A percentile compares a stretch with the other conserved stretches of the same genome.
Conservation (phyloP, 2,113 vertebrate genomes). For the Romanogobio albipinnatus region DNA sequence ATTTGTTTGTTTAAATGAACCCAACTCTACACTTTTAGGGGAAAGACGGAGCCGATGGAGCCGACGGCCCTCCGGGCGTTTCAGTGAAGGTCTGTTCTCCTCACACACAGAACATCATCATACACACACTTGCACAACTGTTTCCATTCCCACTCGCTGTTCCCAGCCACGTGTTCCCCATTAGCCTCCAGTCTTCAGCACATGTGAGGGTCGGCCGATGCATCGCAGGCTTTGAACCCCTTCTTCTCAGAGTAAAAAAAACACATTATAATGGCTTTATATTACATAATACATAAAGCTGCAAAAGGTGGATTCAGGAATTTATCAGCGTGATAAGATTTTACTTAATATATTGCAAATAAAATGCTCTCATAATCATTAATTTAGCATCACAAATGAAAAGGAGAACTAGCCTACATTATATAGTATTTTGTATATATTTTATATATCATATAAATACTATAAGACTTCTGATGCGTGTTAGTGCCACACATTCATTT, state of each 20-base stretch:
- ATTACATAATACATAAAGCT: not conserved
- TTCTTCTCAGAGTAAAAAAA: not conserved
- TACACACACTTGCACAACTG: slow-evolving; percentile 15
- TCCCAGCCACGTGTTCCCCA: slow-evolving; percentile 48
- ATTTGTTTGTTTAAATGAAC: not conserved
- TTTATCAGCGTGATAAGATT: not conserved
- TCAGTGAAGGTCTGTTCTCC: slow-evolving; percentile 73
- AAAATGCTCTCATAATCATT: not conserved
- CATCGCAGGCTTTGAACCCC: slow-evolving; percentile 1
- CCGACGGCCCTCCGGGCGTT: slow-evolving; percentile 68
- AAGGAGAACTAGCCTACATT: not conserved
- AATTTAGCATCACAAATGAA: not conserved
- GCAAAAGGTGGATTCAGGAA: not conserved
- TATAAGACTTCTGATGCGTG: not conserved
- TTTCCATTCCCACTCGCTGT: slow-evolving; percentile 41
- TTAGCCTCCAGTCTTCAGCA: slow-evolving; percentile 44
- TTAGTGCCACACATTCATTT: not conserved
- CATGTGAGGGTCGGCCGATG: slow-evolving; percentile 37
- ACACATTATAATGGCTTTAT: not conserved
- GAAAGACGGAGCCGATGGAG: slow-evolving; percentile 72
- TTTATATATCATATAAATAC: not conserved
- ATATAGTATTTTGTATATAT: not conserved
- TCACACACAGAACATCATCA: not conserved
- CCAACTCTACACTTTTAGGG: slow-evolving; percentile 67
- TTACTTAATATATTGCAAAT: not conserved